Conservation (phyloP, 2,113 vertebrate genomes). For the Notarius lentiginosus region DNA sequence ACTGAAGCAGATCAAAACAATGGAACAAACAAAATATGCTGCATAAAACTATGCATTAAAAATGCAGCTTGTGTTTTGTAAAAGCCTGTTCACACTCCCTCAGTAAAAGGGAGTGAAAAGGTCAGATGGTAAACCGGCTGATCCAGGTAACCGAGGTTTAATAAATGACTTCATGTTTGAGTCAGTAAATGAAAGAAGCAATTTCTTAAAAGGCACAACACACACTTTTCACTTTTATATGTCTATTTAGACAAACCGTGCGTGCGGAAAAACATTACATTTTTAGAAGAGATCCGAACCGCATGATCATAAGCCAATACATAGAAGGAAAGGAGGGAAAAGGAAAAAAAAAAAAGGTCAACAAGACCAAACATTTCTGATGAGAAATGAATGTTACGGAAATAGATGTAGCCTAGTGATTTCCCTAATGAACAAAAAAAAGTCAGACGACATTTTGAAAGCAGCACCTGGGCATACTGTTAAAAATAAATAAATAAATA, state of each 20-base stretch:
- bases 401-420: neutral
- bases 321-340: too few relatives aligned
- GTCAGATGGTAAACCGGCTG: neutral
- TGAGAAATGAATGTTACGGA: conserved; percentile 1
- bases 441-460: neutral
- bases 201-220: neutral
- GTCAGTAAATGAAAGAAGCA: neutral
- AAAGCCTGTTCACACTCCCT: neutral
- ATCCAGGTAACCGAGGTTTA: neutral
- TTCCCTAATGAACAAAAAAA: neutral
- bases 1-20: neutral
- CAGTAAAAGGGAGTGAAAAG: neutral
- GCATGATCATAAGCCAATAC: neutral
- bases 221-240: neutral
- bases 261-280: neutral
- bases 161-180: neutral
- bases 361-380: neutral
- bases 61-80: neutral
- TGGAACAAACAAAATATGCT: neutral
- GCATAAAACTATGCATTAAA: neutral
- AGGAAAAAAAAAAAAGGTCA: neutral
- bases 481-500: neutral
- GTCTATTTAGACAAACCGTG: neutral
- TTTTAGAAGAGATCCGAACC: neutral
- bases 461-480: neutral